A percentile compares a stretch with the other conserved stretches of the same genome.
These are phyloP conservation scores for Eptatretus burgeri DNA, from an alignment of 2,113 vertebrate genomes.

Conservation along the genomic window DNA sequence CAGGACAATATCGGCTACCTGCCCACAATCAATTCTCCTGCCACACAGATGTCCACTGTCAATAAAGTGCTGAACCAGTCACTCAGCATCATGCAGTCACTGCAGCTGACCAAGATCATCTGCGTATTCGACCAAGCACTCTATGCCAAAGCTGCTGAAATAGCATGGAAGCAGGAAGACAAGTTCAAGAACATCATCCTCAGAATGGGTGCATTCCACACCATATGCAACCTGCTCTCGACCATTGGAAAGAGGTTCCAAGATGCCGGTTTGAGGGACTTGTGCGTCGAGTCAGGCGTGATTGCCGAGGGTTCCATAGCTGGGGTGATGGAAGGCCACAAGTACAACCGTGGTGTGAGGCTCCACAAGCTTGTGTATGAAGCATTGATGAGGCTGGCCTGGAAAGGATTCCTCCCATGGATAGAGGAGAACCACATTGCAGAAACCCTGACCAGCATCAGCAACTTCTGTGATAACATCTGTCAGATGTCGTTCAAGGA, in stretches of 20 bases:
- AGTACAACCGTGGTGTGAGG: background rate
- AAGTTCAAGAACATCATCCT: background rate
- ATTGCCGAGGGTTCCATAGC: background rate
- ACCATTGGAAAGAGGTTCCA: background rate
- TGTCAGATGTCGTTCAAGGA: no score
- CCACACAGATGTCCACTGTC: no score
- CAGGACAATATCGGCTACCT: no score
- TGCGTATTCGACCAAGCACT: conserved; percentile 1
- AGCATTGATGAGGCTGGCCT: background rate
- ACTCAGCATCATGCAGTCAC: background rate
- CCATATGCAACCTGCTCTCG: background rate
- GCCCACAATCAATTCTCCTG: no score
- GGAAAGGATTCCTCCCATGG: no score
- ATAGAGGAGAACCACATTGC: no score
- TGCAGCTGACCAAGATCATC: background rate
- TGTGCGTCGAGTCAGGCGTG: background rate
- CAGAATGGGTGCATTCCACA: background rate
- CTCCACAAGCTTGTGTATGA: background rate
- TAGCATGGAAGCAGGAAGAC: background rate
- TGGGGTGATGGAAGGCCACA: background rate
- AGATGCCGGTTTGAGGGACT: background rate
- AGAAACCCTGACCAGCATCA: no score
- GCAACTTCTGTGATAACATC: no score
- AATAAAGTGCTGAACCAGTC: no score
- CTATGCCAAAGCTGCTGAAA: background rate